These are phyloP conservation scores for Apamea epomidion DNA, from an alignment of 2,888 invertebrate species.

Conservation along the genomic window DNA sequence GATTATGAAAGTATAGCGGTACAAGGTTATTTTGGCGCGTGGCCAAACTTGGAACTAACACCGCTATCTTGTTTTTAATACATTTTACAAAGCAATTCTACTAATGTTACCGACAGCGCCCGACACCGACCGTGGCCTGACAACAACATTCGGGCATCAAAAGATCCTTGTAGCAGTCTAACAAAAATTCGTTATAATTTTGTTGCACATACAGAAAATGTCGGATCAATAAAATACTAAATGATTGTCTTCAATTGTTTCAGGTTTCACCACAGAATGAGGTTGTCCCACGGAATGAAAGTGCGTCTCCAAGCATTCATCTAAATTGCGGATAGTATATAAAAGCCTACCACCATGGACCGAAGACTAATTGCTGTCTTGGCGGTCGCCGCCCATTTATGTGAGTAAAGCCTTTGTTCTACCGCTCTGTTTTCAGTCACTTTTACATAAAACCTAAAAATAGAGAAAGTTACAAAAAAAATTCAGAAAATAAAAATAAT, in stretches of 20 bases:
- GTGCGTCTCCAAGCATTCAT: constrained; percentile 63
- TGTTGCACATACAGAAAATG: not conserved
- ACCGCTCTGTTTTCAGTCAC: not conserved
- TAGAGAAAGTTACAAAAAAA: not conserved
- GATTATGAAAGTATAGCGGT: not conserved
- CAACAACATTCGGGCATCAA: not conserved
- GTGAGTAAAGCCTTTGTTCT: constrained; percentile 75
- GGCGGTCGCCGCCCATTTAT: constrained; percentile 80
- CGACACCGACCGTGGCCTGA: not conserved
- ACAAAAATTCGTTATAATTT: not conserved
- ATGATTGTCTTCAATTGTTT: constrained; percentile 62
- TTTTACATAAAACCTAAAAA: not conserved
- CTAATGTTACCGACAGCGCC: not conserved
- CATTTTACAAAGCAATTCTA: not conserved
- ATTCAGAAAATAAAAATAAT: not conserved
- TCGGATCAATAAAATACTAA: not conserved
- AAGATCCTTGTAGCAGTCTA: not conserved
- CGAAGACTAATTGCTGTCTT: constrained; percentile 76
- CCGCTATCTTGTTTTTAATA: not conserved
- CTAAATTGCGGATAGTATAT: constrained; percentile 66
- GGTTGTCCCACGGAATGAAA: constrained; percentile 72
- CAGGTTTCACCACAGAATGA: constrained; percentile 71
- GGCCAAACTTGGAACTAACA: not conserved
- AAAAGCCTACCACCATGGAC: constrained; percentile 75
- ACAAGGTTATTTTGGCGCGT: not conserved